These are phyloP conservation scores for Panthera tigris DNA, from an alignment of 2,113 vertebrate species.

Conservation along the genomic window DNA sequence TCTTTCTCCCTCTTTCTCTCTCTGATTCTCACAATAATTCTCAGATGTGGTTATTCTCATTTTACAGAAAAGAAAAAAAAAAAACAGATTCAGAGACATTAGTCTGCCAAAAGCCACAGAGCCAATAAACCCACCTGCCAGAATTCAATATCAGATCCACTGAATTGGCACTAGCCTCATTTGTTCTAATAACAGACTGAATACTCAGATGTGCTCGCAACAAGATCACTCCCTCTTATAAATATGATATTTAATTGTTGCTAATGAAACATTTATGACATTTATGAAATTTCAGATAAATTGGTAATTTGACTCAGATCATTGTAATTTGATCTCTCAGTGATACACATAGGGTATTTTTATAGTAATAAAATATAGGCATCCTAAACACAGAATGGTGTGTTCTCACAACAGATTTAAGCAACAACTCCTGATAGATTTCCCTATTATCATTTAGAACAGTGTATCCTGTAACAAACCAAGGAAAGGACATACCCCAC, in stretches of 20 bases:
- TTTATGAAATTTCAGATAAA: constrained; percentile 11
- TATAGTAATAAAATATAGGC: background rate
- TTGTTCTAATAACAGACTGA: background rate
- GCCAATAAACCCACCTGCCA: background rate
- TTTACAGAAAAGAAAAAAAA: background rate
- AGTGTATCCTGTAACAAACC: background rate
- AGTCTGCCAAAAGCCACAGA: background rate
- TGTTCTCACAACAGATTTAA: background rate
- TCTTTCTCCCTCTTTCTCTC: background rate
- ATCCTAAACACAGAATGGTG: background rate
- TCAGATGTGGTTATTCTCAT: background rate
- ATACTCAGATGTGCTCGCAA: background rate
- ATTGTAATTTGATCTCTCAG: background rate
- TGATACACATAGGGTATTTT: background rate
- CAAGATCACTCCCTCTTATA: background rate
- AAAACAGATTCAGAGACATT: background rate
- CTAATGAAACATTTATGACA: background rate
- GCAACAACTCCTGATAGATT: background rate
- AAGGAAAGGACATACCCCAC: background rate
- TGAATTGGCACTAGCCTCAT: background rate
- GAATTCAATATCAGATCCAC: background rate
- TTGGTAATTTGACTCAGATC: background rate
- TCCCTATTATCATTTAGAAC: background rate
- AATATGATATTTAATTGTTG: background rate
- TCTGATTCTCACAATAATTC: background rate